Conservation (phyloP, 2,113 vertebrate species). For the Entelurus aequoreus region DNA sequence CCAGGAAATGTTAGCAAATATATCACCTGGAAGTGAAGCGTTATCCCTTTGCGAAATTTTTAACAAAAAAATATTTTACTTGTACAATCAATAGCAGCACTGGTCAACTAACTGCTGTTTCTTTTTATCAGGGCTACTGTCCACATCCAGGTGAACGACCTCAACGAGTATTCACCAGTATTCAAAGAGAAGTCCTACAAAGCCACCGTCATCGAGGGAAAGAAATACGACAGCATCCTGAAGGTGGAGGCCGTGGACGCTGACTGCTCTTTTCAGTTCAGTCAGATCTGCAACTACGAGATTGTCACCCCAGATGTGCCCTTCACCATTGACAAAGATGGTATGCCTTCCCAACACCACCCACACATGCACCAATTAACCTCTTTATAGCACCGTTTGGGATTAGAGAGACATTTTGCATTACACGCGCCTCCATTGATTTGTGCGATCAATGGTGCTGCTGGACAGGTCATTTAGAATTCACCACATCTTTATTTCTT, state of each 20-base stretch:
- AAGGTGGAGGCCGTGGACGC: slow-evolving; percentile 91
- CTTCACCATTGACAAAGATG: slow-evolving; percentile 90
- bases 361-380: not conserved
- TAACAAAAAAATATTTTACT: too few relatives aligned
- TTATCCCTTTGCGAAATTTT: too few relatives aligned
- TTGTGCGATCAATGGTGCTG: slow-evolving; percentile 31
- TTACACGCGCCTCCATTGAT: slow-evolving; percentile 38
- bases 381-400: slow-evolving; percentile 3
- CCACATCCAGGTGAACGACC: slow-evolving; percentile 94
- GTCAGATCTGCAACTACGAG: slow-evolving; percentile 97
- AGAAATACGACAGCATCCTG: slow-evolving; percentile 81
- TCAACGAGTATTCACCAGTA: slow-evolving; percentile 90
- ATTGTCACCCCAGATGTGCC: slow-evolving; percentile 92
- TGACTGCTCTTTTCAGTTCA: slow-evolving; percentile 97
- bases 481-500: slow-evolving; percentile 11
- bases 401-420: slow-evolving; percentile 10
- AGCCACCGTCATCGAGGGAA: slow-evolving; percentile 82
- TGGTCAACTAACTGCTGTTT: slow-evolving; percentile 14
- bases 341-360: slow-evolving; percentile 63
- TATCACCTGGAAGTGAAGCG: too few relatives aligned
- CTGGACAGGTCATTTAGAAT: slow-evolving; percentile 25
- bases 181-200: slow-evolving; percentile 98
- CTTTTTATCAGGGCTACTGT: slow-evolving; percentile 81
- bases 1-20: too few relatives aligned
- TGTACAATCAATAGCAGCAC: not conserved